These are phyloP conservation scores for Morelia viridis DNA, from an alignment of 2,797 vertebrate species.

Conservation along the genomic window DNA sequence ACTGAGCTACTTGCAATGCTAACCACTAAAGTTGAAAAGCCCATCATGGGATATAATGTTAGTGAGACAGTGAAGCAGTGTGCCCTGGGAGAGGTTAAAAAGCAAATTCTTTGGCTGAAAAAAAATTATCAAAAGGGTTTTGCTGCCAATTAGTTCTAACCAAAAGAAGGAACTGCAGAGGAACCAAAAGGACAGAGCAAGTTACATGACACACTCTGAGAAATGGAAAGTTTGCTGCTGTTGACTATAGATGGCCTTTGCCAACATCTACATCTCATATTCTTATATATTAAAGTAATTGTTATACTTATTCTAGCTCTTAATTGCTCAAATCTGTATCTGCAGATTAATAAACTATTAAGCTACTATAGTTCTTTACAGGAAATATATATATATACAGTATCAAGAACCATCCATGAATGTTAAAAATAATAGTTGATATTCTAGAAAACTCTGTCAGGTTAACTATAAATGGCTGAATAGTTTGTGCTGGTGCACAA, in stretches of 20 bases:
- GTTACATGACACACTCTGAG: neutral
- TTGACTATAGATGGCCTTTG: neutral
- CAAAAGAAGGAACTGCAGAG: no score
- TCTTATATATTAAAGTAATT: neutral
- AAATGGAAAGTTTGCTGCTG: neutral
- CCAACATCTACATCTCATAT: neutral
- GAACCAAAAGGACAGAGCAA: neutral
- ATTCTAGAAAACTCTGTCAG: neutral
- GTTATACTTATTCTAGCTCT: neutral
- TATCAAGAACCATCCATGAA: neutral
- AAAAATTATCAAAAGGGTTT: conserved; percentile 32
- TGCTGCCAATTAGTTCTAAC: conserved; percentile 26
- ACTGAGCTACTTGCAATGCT: neutral
- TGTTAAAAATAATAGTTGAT: neutral
- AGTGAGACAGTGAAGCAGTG: neutral
- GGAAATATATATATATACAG: neutral
- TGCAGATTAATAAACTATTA: neutral
- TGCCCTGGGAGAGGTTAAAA: neutral
- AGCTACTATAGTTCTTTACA: neutral
- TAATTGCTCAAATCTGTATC: neutral
- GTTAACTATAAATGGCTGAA: neutral
- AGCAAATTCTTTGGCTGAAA: conserved; percentile 36
- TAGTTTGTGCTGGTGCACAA: neutral
- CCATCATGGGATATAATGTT: neutral
- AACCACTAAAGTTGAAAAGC: neutral